A percentile compares a stretch with the other conserved stretches of the same genome.
Evolutionary conservation across 2,113 vertebrate species (phyloP).

Genomic region (Sylvia atricapilla): DNA sequence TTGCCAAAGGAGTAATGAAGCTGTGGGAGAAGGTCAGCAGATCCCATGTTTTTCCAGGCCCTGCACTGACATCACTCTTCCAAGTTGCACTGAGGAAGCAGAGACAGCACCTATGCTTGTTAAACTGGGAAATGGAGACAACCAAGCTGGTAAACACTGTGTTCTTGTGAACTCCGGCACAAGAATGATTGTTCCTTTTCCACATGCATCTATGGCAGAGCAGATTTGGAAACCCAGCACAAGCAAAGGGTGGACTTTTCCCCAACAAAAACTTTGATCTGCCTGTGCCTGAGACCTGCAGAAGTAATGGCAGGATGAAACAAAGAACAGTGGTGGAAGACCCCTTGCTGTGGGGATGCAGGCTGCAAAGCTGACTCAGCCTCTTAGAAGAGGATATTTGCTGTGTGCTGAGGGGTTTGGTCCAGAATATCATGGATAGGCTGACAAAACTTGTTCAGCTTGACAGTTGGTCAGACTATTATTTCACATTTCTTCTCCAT

Average conservation of each 20-base stretch:
- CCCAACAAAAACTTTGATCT: neutral
- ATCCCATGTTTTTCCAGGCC: neutral
- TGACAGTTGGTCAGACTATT: neutral
- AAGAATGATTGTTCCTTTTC: neutral
- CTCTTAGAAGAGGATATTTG: neutral
- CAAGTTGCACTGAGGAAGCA: neutral
- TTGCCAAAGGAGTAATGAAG: neutral
- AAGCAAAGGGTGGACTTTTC: neutral
- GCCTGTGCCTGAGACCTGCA: neutral
- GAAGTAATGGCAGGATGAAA: neutral
- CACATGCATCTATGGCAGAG: neutral
- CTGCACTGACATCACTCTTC: neutral
- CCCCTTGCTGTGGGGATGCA: rapidly evolving
- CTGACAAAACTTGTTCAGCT: neutral
- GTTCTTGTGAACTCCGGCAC: neutral
- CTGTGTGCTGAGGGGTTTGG: neutral
- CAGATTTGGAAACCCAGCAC: too few species aligned
- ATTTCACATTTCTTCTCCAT: neutral
- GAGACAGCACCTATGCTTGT: neutral
- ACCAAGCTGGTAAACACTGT: neutral
- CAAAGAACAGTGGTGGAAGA: neutral
- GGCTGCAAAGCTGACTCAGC: neutral
- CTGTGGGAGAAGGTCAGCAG: neutral
- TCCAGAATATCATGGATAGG: neutral
- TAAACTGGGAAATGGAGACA: neutral